Percentiles rank a stretch among this genome's conserved stretches.
Conservation (phyloP, 2,113 vertebrate genomes). For the Pholis gunnellus region DNA sequence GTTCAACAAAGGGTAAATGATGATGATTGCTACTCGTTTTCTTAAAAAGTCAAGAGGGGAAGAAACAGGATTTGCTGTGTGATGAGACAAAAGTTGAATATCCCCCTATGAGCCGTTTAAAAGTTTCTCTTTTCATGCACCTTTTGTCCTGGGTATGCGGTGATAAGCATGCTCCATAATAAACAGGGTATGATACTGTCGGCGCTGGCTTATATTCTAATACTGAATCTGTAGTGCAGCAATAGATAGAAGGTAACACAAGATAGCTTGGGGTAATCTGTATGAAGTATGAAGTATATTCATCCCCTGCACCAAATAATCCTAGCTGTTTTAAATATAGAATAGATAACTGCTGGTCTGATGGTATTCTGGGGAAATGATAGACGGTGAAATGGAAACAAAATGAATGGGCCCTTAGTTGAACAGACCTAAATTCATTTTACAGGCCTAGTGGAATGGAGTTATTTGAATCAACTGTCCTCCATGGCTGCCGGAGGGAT, state of each 20-base stretch:
- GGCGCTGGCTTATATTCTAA: slow-evolving; percentile 60
- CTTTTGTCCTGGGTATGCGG: slow-evolving; percentile 40
- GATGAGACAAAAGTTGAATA: slow-evolving; percentile 24
- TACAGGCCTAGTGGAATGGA: slow-evolving; percentile 68
- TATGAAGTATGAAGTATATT: slow-evolving; percentile 66
- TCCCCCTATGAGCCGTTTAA: slow-evolving; percentile 37
- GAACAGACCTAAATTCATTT: slow-evolving; percentile 80
- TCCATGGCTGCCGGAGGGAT: slow-evolving; percentile 71
- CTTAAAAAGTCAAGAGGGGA: background rate
- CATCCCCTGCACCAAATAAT: slow-evolving; percentile 69
- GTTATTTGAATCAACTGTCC: slow-evolving; percentile 79
- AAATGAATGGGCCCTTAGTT: slow-evolving; percentile 74
- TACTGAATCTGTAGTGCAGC: slow-evolving; percentile 54
- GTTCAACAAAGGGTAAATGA: slow-evolving; percentile 31
- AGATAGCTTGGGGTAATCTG: slow-evolving; percentile 77
- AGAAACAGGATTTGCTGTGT: background rate
- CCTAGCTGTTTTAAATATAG: slow-evolving; percentile 78
- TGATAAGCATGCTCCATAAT: slow-evolving; percentile 62
- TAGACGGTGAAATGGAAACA: slow-evolving; percentile 71
- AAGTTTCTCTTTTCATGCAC: slow-evolving; percentile 45
- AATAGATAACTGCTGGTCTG: slow-evolving; percentile 70
- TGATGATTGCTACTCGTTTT: background rate
- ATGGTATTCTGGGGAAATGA: slow-evolving; percentile 69
- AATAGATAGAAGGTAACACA: slow-evolving; percentile 58
- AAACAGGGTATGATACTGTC: slow-evolving; percentile 58